Base-by-base conservation (phyloP, 2,113 vertebrate species). In the Apteryx owenii region DNA sequence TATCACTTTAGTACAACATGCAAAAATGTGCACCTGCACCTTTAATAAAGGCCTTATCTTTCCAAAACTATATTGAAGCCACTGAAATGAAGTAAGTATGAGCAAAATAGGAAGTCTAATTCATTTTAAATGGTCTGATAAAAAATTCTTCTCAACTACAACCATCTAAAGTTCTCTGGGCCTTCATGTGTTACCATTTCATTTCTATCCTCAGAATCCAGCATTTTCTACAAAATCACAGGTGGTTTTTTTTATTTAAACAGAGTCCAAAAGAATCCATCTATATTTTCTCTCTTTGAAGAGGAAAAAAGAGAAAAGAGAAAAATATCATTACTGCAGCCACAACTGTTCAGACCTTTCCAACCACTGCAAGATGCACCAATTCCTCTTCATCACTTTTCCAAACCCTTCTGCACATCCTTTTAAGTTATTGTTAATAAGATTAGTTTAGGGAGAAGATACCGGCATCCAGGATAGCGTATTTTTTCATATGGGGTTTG, bases 271-370 rank as follows among this genome's bases (percentile, higher is more conserved):
- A 4, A 81, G 16, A 46, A 72, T 18, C 18, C 51, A 10, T 8
- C 21, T 33, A 31, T 31, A 8, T 40, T 77, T 33, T 73, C 11
- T 54, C 44, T 56, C 23, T 23, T n/a, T 20, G 18, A 38, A n/a
- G 36, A 71, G 25, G 2, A 20, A n/a, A 48, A 68, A 31, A 69
- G 42, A 58, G 10, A 66, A 40, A 36, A 40, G 4, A 70, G 42
- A 23, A 6, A 10, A 0, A 1, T 1, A 5, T 5, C 29, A 62
- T 4, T 33, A 46, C 29, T 69, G 62, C 42, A 54, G 5, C 28
- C 18, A 26, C 38, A 75, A 17, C 3, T 6, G 12, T 40, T 76
- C 38, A 61, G 26, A 83, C 1, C 16, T 80, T 69, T 71, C n/a
- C 28, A 79, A 9, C 6, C 36, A 21, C 50, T 75, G 42, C 12